phyloP scores from a whole-genome alignment of 2,797 vertebrate genomes.

The Gobio occitaniae region DNA sequence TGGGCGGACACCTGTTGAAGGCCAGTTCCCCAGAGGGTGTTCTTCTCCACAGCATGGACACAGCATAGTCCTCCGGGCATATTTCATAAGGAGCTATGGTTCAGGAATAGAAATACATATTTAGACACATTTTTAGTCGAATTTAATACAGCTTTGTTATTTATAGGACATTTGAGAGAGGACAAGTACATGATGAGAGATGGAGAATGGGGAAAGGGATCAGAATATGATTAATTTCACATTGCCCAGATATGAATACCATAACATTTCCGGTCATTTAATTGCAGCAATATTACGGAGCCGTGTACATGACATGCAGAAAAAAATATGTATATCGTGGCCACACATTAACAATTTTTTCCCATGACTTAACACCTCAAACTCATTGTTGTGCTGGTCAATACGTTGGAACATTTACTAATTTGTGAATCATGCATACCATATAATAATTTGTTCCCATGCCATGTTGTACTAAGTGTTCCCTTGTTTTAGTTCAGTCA shows the following conservation, averaged over 20 bases:
- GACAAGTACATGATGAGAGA: neutral
- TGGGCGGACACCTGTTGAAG: conserved; percentile 95
- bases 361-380: neutral
- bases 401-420: neutral
- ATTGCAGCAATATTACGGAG: neutral
- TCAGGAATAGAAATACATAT: conserved; percentile 11
- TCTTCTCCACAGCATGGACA: conserved; percentile 98
- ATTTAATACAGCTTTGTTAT: neutral
- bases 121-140: conserved; percentile 14
- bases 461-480: too few relatives aligned
- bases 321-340: neutral
- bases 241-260: neutral
- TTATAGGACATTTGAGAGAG: neutral
- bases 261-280: neutral
- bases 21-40: conserved; percentile 96
- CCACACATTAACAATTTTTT: neutral
- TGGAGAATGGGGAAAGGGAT: neutral
- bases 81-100: conserved; percentile 96
- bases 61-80: conserved; percentile 95
- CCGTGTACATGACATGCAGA: neutral
- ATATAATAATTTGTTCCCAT: neutral
- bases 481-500: too few relatives aligned
- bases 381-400: neutral
- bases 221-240: neutral
- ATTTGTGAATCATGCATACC: neutral